phyloP scores from a whole-genome alignment of 2,888 invertebrate genomes.

The Xestoiulus laeticollis region DNA sequence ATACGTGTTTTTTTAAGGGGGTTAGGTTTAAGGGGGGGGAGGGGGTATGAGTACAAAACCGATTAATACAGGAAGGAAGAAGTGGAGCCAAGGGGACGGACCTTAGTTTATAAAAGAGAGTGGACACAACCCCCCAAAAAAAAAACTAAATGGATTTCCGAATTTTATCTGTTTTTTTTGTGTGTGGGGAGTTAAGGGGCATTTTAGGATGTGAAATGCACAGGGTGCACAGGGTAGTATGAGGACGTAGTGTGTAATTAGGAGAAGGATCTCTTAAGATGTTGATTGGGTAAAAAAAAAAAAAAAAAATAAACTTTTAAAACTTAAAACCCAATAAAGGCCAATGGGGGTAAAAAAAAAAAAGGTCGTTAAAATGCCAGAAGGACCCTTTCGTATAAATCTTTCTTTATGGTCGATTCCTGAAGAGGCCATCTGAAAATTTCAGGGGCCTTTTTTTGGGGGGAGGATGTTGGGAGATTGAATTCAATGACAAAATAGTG shows the following conservation, averaged over 20 bases:
- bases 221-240: background rate
- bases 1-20: too few species aligned
- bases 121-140: background rate
- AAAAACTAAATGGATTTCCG: background rate
- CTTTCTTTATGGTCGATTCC: constrained; percentile 53
- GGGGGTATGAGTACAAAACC: background rate
- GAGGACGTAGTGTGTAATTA: background rate
- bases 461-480: too few species aligned
- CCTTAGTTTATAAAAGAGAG: background rate
- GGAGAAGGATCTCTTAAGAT: background rate
- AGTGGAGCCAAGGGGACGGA: constrained; percentile 38
- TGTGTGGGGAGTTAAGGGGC: background rate
- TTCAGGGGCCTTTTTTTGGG: background rate
- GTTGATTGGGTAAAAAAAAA: constrained; percentile 20
- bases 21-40: too few species aligned
- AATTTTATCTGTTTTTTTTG: background rate
- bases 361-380: constrained; percentile 53
- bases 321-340: constrained; percentile 50
- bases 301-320: too few species aligned
- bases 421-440: constrained; percentile 53
- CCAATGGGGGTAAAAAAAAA: constrained; percentile 48
- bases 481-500: too few species aligned
- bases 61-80: constrained; percentile 23
- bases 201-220: too few species aligned
- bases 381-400: constrained; percentile 54